Evolutionary conservation across 2,797 vertebrate genomes (phyloP).

Genomic region (Acrossocheilus wenchowensis): DNA sequence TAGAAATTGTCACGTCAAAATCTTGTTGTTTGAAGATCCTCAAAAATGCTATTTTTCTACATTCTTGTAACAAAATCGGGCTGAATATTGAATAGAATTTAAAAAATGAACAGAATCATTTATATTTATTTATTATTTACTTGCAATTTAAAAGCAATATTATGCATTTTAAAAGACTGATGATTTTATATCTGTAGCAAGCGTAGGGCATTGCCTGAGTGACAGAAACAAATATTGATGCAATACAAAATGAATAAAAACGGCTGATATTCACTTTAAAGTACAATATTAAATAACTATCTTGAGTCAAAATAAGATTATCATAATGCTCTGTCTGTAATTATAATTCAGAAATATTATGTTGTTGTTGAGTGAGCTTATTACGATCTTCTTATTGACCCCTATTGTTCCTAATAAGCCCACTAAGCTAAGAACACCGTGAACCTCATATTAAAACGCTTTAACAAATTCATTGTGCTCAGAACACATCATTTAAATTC

Average conservation of each 20-base stretch:
- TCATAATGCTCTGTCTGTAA: slow-evolving; percentile 14
- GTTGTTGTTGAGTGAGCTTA: neutral
- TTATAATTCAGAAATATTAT: neutral
- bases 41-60: neutral
- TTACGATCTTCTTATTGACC: neutral
- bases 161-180: neutral
- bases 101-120: too few relatives aligned
- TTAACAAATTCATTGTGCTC: neutral
- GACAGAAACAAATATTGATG: neutral
- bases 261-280: neutral
- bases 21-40: neutral
- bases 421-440: neutral
- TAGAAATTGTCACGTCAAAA: neutral
- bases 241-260: neutral
- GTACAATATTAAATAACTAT: neutral
- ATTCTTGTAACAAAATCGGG: neutral
- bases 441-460: neutral
- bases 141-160: neutral
- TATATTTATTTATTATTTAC: neutral
- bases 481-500: neutral
- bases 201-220: neutral
- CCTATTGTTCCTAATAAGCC: slow-evolving; percentile 15
- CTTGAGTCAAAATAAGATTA: neutral
- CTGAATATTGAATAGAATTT: neutral
- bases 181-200: neutral